Base-by-base conservation (phyloP, 1,140 invertebrate genomes). In the Orius insidiosus region DNA sequence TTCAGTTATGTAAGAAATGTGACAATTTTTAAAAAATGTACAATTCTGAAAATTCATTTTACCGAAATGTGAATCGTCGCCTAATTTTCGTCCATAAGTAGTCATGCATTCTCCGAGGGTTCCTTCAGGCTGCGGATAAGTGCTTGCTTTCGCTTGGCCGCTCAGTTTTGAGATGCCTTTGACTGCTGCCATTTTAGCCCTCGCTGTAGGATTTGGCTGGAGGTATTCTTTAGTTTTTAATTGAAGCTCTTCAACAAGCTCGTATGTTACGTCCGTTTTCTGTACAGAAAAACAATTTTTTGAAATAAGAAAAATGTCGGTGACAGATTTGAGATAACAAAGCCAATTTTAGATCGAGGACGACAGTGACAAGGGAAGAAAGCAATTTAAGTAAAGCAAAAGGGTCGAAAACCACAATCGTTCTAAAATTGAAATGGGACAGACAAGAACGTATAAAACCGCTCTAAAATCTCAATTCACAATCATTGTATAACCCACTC, bases 111-210 rank as follows among this genome's bases (percentile, higher is more conserved):
- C 96, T 6, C 93, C 93, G 6, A 99, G 71, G 38, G 90, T 82
- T 38, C 95, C 95, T 66, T 99, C 95, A 0, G 95, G 92, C 60
- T 98, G 95, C 24, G 94, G 93, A 65, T 99, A 99, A 15, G 90
- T 88, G 58, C 83, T 83, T 19, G 80, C 83, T 63, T 87, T 88
- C 5, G 83, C 83, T 60, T 88, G 84, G 11, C 84, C 84, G 57
- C 82, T 85, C 40, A 87, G 65, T 64, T 87, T 87, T 52, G 80
- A 85, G 51, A 87, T 88, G 24, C 84, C 84, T 65, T 92, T 89
- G 5, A 92, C 85, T 39, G 88, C 87, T 1, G 86, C 86, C 87
- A 93, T 93, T 66, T 93, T 93, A 3, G 88, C 88, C 45, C 88
- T 68, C 3, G 86, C 88, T 19, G 85, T 89, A 41, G 95, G 96